Evolutionary conservation across 2,888 invertebrate genomes (phyloP), one percentile per base, ranked within the genome.

Genomic region (Volucella zonaria): DNA sequence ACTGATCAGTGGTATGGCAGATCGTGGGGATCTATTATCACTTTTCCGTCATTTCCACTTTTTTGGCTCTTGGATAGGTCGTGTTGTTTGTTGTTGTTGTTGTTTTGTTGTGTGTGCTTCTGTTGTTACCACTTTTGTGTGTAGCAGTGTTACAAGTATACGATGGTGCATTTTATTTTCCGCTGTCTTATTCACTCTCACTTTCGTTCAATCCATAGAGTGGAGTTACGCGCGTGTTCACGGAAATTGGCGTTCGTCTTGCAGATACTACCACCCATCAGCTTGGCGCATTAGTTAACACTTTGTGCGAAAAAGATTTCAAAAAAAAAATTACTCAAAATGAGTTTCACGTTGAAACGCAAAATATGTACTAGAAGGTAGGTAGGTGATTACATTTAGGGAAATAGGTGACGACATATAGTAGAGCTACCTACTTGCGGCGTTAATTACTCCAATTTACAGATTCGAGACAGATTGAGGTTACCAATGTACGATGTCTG

Each of bases 181-280:
- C 91, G 91, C 91, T 90, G 90, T 91, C 91, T 89, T 91, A 91
- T 91, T 91, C 91, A 91, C 91, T 91, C 91, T 91, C 90, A 90
- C 91, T 91, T 91, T 91, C 90, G 88, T 90, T 89, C 88, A 87
- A 88, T 79, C 43, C 12, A 14, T 1, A 3, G 12, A 3, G 12
- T 4, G 42, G 70, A 58, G 59, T 59, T 70, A 67, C 59, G 75
- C 75, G 68, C 43, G 74, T 52, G 81, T 45, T 82, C 59, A 67
- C 83, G 83, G 83, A 85, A 85, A 85, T 85, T 80, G 74, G 59
- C 64, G 47, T 74, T 78, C 56, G 70, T 31, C 64, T 68, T 66
- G 59, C 54, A 67, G 68, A 74, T 79, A 75, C 66, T 62, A 68
- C 40, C 31, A 31, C 31, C 64, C 70, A 66, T 70, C 75, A 66